These are phyloP conservation scores for Protonemura montana DNA, from an alignment of 2,888 invertebrate genomes.

Conservation along the genomic window DNA sequence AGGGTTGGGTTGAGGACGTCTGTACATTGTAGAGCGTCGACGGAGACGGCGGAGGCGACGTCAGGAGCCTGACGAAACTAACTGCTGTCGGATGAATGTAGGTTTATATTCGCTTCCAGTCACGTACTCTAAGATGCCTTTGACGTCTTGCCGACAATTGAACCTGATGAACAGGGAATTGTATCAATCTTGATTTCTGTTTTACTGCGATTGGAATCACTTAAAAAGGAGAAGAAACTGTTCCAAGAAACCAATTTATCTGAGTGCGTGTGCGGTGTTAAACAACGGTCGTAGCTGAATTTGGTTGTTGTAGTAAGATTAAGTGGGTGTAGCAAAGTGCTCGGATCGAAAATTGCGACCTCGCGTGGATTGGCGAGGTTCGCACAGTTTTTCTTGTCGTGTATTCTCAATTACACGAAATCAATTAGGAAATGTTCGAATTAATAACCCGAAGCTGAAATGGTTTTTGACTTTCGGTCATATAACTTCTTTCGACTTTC, in stretches of 20 bases:
- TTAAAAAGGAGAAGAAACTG: neutral
- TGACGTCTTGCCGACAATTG: conserved; percentile 12
- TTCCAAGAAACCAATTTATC: neutral
- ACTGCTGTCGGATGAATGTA: conserved; percentile 1
- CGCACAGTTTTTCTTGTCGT: neutral
- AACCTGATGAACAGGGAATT: neutral
- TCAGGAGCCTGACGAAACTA: neutral
- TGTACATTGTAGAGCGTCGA: neutral
- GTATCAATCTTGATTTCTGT: conserved; percentile 12
- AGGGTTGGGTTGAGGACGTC: neutral
- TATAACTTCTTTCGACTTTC: neutral
- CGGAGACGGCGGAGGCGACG: neutral
- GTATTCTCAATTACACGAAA: conserved; percentile 1
- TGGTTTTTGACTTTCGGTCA: neutral
- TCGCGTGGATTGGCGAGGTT: neutral
- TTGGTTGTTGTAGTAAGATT: neutral
- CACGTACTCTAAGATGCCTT: neutral
- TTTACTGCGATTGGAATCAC: neutral
- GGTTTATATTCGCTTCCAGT: neutral
- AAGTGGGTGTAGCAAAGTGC: neutral
- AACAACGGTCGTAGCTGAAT: neutral
- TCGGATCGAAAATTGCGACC: neutral
- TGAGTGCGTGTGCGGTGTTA: neutral
- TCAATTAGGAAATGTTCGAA: neutral
- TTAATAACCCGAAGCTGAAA: neutral